Percentiles rank a stretch among this genome's conserved stretches.
phyloP scores from a whole-genome alignment of 2,113 vertebrate genomes.

The Anseranas semipalmata region DNA sequence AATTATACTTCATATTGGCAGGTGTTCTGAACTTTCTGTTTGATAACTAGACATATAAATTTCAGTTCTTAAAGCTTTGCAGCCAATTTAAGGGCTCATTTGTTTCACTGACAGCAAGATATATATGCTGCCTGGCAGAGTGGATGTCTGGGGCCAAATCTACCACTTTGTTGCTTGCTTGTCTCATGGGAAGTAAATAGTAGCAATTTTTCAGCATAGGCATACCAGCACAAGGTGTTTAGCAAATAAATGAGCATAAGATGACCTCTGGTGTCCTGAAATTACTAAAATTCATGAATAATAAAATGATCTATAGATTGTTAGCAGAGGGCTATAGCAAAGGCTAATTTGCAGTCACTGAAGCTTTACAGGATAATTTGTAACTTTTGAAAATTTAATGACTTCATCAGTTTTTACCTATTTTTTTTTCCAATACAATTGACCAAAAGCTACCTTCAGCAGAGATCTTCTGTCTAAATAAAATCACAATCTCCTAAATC shows the following conservation, averaged over 20 bases:
- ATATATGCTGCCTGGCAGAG: constrained; percentile 78
- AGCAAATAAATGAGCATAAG: constrained; percentile 84
- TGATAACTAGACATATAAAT: constrained; percentile 89
- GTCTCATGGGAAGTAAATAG: constrained; percentile 82
- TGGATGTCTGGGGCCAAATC: constrained; percentile 82
- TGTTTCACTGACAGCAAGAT: constrained; percentile 87
- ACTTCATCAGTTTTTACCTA: constrained; percentile 81
- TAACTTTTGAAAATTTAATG: constrained; percentile 85
- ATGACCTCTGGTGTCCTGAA: constrained; percentile 83
- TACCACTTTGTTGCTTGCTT: constrained; percentile 76
- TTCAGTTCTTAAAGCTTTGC: constrained; percentile 86
- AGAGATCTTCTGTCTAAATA: constrained; percentile 44
- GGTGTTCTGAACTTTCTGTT: constrained; percentile 86
- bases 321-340: constrained; percentile 79
- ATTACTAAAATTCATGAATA: constrained; percentile 86
- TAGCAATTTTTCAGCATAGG: constrained; percentile 83
- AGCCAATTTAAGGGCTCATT: constrained; percentile 88
- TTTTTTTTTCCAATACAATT: constrained; percentile 71
- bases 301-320: constrained; percentile 86
- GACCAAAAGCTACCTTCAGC: constrained; percentile 57
- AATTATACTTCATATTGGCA: constrained; percentile 86
- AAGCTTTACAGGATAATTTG: constrained; percentile 82
- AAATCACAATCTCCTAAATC: constrained; percentile 16
- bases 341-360: constrained; percentile 83
- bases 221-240: constrained; percentile 77